A percentile compares a stretch with the other conserved stretches of the same genome.
phyloP scores from a whole-genome alignment of 2,113 vertebrate species.

The Macquaria ambigua region DNA sequence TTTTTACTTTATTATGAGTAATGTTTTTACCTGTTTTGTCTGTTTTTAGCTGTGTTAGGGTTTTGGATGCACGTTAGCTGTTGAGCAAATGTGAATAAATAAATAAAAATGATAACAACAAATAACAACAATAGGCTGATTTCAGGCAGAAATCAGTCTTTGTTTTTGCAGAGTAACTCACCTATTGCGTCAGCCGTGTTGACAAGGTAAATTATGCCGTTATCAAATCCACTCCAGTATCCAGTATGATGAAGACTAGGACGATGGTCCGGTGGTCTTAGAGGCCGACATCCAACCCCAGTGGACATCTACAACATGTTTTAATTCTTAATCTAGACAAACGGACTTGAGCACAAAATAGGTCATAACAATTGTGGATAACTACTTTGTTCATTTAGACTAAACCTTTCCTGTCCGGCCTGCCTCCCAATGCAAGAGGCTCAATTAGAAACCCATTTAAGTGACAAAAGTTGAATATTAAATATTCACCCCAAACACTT shows the following conservation, averaged over 20 bases:
- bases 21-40: background rate
- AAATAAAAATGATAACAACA: background rate
- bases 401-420: background rate
- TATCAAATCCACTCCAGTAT: background rate
- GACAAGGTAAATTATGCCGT: background rate
- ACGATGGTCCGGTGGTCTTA: background rate
- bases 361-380: background rate
- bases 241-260: background rate
- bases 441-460: constrained; percentile 39
- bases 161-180: background rate
- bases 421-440: constrained; percentile 8
- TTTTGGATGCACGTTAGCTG: background rate
- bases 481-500: constrained; percentile 25
- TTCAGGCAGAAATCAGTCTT: background rate
- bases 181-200: background rate
- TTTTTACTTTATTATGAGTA: background rate
- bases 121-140: background rate
- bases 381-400: background rate
- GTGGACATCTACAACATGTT: background rate
- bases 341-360: background rate
- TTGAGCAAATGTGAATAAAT: background rate
- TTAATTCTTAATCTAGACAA: background rate
- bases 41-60: background rate
- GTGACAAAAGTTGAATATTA: constrained; percentile 3
- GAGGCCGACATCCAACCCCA: background rate